Percentiles rank a stretch among this genome's conserved stretches.
phyloP scores from a whole-genome alignment of 1,140 invertebrate species.

The Drosophila burlai region DNA sequence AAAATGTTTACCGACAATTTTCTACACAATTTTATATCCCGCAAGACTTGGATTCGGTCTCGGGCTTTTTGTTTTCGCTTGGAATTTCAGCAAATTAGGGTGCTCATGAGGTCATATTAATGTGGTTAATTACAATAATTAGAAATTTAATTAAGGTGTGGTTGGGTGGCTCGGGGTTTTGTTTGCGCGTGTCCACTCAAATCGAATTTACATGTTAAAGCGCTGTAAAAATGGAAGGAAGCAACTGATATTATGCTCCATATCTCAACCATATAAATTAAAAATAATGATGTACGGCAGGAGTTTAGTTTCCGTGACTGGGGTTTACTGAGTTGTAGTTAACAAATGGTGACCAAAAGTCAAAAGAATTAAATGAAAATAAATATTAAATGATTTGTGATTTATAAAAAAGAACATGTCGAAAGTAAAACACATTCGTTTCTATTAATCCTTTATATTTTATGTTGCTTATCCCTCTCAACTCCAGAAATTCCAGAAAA shows the following conservation, averaged over 20 bases:
- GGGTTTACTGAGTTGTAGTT: conserved; percentile 56
- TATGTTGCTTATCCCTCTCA: conserved; percentile 2
- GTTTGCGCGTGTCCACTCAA: conserved; percentile 48
- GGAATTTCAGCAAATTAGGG: conserved; percentile 79
- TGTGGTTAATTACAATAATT: conserved; percentile 84
- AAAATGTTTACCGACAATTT: conserved; percentile 84
- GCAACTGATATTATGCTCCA: conserved; percentile 48
- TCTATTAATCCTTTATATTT: conserved; percentile 25
- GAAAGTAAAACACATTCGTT: not conserved
- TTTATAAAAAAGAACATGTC: not conserved
- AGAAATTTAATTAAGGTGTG: conserved; percentile 82
- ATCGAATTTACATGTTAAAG: conserved; percentile 83
- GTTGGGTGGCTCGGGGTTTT: conserved; percentile 31
- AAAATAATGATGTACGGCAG: conserved; percentile 58
- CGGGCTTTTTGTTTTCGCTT: conserved; percentile 46
- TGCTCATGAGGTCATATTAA: conserved; percentile 83
- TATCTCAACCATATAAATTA: conserved; percentile 64
- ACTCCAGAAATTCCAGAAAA: not conserved
- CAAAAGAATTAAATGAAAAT: not conserved
- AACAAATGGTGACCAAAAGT: conserved; percentile 9
- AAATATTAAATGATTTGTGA: conserved; percentile 8
- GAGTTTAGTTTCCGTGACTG: conserved; percentile 6
- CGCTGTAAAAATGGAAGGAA: conserved; percentile 59
- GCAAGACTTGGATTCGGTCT: conserved; percentile 34
- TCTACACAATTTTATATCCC: conserved; percentile 83